Percentiles rank a stretch among this genome's conserved stretches.
Evolutionary conservation across 2,888 invertebrate genomes (phyloP).

Genomic region (Iselma pallidipennis): DNA sequence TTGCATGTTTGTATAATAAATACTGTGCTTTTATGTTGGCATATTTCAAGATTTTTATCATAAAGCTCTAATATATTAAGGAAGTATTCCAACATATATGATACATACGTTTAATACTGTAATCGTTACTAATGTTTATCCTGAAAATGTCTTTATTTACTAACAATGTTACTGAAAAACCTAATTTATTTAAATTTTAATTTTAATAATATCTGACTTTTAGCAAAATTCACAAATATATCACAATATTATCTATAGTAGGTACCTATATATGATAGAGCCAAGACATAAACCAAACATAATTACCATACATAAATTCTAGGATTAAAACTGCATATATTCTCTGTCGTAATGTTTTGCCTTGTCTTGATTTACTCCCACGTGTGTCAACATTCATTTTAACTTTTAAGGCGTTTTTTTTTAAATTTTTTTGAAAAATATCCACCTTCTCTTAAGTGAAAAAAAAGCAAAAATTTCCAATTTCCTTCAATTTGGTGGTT

Average conservation of each 20-base stretch:
- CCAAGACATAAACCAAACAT: neutral
- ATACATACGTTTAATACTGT: neutral
- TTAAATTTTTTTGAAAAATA: too few relatives aligned
- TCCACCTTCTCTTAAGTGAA: too few relatives aligned
- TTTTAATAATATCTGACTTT: too few relatives aligned
- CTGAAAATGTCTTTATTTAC: neutral
- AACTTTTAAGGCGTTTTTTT: too few relatives aligned
- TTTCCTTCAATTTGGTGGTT: neutral
- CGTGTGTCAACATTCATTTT: neutral
- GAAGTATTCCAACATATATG: neutral
- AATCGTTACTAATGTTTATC: constrained; percentile 1
- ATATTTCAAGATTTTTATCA: neutral
- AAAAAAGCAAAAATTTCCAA: neutral
- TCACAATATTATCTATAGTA: too few relatives aligned
- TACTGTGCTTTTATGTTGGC: neutral
- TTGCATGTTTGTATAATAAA: neutral
- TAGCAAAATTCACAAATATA: too few relatives aligned
- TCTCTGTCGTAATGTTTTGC: neutral
- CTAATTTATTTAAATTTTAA: too few relatives aligned
- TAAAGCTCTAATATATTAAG: neutral
- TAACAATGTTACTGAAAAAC: neutral
- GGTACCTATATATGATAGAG: neutral
- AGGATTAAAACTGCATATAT: neutral
- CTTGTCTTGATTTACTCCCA: constrained; percentile 1
- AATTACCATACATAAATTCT: neutral